These are phyloP conservation scores for Aurelia aurita DNA, from an alignment of 30 jellyfish, hydroid and myxozoan genomes.

Conservation along the genomic window DNA sequence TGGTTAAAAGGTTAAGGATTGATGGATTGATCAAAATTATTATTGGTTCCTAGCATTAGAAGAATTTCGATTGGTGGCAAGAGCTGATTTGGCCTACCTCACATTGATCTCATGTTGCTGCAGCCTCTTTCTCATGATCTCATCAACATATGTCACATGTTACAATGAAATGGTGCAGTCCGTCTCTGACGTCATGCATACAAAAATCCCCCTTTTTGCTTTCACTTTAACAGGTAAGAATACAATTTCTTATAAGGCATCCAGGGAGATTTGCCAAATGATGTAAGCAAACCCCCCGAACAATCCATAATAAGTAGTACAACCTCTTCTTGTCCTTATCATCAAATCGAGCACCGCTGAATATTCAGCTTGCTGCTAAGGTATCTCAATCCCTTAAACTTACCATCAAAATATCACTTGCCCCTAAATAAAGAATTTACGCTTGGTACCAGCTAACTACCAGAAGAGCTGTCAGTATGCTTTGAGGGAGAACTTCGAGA, in stretches of 20 bases:
- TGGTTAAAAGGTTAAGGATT: no score
- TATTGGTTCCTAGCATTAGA: conserved; percentile 32
- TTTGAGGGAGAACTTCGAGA: no score
- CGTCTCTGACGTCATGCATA: conserved; percentile 17
- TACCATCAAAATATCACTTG: no score
- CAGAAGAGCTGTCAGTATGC: no score
- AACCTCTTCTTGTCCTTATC: no score
- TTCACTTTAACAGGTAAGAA: conserved; percentile 15
- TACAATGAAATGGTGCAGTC: conserved; percentile 53
- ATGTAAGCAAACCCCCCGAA: not conserved
- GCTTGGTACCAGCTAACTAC: no score
- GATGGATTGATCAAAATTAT: no score
- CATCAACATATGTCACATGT: conserved; percentile 12
- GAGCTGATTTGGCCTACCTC: conserved; percentile 38
- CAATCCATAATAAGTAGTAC: no score
- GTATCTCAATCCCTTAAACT: no score
- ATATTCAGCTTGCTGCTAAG: no score
- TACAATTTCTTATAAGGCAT: not conserved
- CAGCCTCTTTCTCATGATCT: conserved; percentile 2
- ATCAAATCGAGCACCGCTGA: no score
- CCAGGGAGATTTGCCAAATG: not conserved
- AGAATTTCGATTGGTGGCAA: conserved; percentile 31
- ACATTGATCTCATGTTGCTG: conserved; percentile 35
- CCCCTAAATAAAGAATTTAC: no score
- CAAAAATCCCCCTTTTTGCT: conserved; percentile 3